These are phyloP conservation scores for Ptychadena robeensis DNA, from an alignment of 2,797 vertebrate species.

Conservation along the genomic window DNA sequence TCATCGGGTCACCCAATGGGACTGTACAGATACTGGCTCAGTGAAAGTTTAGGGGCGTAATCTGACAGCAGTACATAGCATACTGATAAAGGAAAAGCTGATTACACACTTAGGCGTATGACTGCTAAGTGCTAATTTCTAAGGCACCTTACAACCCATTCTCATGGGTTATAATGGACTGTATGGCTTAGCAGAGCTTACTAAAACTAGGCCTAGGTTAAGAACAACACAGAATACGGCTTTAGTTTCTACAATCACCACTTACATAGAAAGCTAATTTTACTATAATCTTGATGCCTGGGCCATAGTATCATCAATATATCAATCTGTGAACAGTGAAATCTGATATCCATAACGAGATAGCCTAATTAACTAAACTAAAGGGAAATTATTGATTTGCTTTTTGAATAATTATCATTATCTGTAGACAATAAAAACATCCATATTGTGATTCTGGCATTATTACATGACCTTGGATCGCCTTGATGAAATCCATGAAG, in stretches of 20 bases:
- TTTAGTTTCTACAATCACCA: not conserved
- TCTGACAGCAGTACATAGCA: not conserved
- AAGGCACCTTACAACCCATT: conserved; percentile 54
- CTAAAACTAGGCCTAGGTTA: conserved; percentile 9
- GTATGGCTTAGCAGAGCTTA: conserved; percentile 44
- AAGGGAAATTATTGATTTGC: too few relatives aligned
- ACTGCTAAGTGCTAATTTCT: conserved; percentile 34
- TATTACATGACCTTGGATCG: not conserved
- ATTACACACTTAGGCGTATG: conserved; percentile 15
- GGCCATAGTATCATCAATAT: not conserved
- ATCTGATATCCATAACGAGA: not conserved
- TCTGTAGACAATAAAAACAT: not conserved
- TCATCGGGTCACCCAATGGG: conserved; percentile 1
- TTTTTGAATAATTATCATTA: not conserved
- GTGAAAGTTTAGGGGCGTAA: not conserved
- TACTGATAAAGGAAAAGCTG: conserved; percentile 3
- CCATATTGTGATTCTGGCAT: not conserved
- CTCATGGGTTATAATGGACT: conserved; percentile 10
- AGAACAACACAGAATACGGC: conserved; percentile 1
- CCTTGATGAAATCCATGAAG: too few relatives aligned
- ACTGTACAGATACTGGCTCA: conserved; percentile 42
- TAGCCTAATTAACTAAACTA: too few relatives aligned
- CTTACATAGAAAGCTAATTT: not conserved
- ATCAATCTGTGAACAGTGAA: too few relatives aligned
- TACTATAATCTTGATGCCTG: not conserved